Evolutionary conservation across 2,797 vertebrate species (phyloP), one percentile per base, ranked within the genome.

Genomic region (Rhadinocentrus ornatus): DNA sequence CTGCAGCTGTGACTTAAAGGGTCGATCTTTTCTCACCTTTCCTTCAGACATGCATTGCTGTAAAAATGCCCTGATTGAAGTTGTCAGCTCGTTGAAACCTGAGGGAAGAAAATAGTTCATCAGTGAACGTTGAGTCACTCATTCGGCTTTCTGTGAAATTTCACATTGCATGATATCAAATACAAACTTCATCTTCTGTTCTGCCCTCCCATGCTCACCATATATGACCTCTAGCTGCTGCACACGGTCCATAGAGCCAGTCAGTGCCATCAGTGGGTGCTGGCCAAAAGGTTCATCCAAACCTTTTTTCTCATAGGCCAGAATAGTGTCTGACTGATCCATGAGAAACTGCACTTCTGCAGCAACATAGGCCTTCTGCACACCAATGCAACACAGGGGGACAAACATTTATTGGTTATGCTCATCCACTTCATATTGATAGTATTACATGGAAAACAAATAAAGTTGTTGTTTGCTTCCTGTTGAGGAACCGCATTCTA

Each of bases 141-240:
- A 24, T 24, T 15, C 22, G 16, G 34, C 53, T 55, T 52, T 44
- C n/a, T 56, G 26, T 31, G 60, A 4, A 67, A 59, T 62, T 65
- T 65, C 59, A 69, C 58, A 62, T 70, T 24, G 56, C 13, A 24
- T 12, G 13, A 65, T 69, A 61, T 59, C 50, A 52, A 53, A 46
- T 69, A 24, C 16, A 22, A 60, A 64, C 74, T 41, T 2, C 37
- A 16, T 59, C 64, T 27, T 50, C 54, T 69, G 56, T 48, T 27
- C 34, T 34, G 13, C 16, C 53, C 50, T 4, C 32, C 52, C 44
- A 0, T 39, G 58, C 86, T 96, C 94, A 98, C 97, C 95, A 59
- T 96, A 97, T 78, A 99, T 96, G 56, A 98, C 93, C 82, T 99
- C 97, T 63, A 99, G 96, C 90, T 98, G 97, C 85, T 97, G 96